Evolutionary conservation across 1,140 invertebrate genomes (phyloP), one percentile per base, ranked within the genome.

Genomic region (Drosophila lini): DNA sequence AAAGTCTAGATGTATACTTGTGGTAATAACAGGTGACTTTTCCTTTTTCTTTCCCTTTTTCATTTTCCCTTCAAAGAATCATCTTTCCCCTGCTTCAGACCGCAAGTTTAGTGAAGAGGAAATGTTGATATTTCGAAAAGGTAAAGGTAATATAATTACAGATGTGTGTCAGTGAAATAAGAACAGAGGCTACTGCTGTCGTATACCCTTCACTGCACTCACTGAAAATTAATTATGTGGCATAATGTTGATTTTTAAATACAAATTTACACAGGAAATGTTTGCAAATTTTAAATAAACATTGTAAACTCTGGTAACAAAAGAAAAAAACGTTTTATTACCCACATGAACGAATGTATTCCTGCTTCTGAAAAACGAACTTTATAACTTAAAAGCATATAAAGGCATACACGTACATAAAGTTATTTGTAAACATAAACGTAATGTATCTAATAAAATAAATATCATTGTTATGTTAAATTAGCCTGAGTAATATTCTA

Each of bases 41-140:
- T 36, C 10, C 7, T 8, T 52, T 31, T n/a, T 31, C n/a, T 10
- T 32, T 32, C 3, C 50, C 0, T 34, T 53, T 32, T 32, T 3
- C 50, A 0, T 34, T 53, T 15, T 0, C 13, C 19, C 8, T 9
- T 13, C 4, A 53, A 36, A 19, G 13, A 53, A 1, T 36, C 32
- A 36, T 3, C 16, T 53, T 36, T 36, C 11, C 16, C 2, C 16
- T 22, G 13, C 16, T 34, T 19, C 19, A 13, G 28, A 19, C 11
- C 48, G 11, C 3, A 34, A 13, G 31, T 34, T 52, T 11, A 52
- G 31, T 52, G 16, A 34, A 52, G n/a, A 52, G 32, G 28, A 19
- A 50, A 19, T 52, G 48, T 34, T 52, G 31, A 52, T 19, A 34
- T 52, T 52, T 34, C 48, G 15, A 50, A 28, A 45, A 50, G 16